Evolutionary conservation across 2,113 vertebrate genomes (phyloP), one percentile per base, ranked within the genome.

Genomic region (Poeciliopsis retropinna): DNA sequence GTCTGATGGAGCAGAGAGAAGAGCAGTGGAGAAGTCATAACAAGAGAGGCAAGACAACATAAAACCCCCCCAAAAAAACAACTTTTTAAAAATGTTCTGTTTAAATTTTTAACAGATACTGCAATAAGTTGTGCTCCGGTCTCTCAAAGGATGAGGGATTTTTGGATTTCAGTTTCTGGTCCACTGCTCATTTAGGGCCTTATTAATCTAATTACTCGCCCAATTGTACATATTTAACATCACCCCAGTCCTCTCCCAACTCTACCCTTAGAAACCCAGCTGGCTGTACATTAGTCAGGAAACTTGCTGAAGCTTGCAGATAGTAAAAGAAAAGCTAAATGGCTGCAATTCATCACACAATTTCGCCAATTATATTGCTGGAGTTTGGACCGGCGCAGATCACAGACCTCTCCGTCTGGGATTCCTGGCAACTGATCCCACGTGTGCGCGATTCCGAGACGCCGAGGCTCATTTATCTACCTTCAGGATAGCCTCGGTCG

Each of bases 191-290:
- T 93, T 93, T 93, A 88, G 87, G 22, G 77, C 77, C 76, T 91
- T 93, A 91, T 93, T 94, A 92, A 94, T 94, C 91, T 87, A 92
- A 93, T 94, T 94, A 95, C 84, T 89, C 87, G 88, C 83, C 88
- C 90, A 91, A 89, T 92, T 94, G 92, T 94, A 93, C 90, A 89
- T 92, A 89, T 94, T 94, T 93, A 93, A 95, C 88, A 84, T 90
- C 27, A 71, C 73, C 82, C 82, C 5, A 41, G 77, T 76, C 79
- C 76, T 82, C 78, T 90, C 88, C 86, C 85, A 72, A 76, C 85
- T 86, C 76, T 64, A 72, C 86, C 79, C 75, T 47, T 62, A 86
- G 78, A 84, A 89, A 87, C 86, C 81, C 78, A 71, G 79, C 69
- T 85, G 72, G 64, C 87, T 85, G 82, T 89, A 94, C 92, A 82